Evolutionary conservation across 2,888 invertebrate species (phyloP), one percentile per base, ranked within the genome.

Genomic region (Amphipyra tragopoginis): DNA sequence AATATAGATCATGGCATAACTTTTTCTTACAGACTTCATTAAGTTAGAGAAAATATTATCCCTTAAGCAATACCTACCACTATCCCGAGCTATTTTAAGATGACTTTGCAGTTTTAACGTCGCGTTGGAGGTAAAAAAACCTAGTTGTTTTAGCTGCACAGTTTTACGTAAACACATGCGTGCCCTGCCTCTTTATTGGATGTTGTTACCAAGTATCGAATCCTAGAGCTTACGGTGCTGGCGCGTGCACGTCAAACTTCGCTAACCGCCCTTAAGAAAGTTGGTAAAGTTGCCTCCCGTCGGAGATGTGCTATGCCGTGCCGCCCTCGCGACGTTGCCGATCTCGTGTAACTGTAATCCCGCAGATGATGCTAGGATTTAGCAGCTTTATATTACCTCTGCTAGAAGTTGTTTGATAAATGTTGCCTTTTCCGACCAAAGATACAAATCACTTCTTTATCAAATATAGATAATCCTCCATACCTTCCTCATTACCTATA

Each of bases 221-320:
- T 91, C 93, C 92, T 86, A 81, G 84, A 91, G 93, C 92, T 94
- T 93, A 93, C 88, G 89, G 88, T 88, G 87, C 83, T 80, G 88
- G 90, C 90, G 91, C 90, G 91, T 90, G 92, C 91, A 92, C 91
- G 93, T 92, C 93, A 90, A 94, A 94, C 91, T 94, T 93, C 85
- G 87, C 89, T 89, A 93, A 93, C 93, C 92, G 90, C 90, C 91
- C 91, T 93, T 91, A 93, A 91, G 92, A 93, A 93, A 94, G 89
- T 94, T 94, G 89, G 82, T 75, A 84, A 93, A 93, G 91, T 94
- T 92, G 86, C 85, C 90, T 91, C 91, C 88, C 88, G 86, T 87
- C 85, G 86, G 87, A 90, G 91, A 91, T 90, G 88, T 89, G 90
- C 90, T 88, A 86, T 87, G 86, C 88, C 86, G 84, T 72, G 69